These are phyloP conservation scores for Loripinus fragilis DNA, from an alignment of 2,888 invertebrate genomes.

Conservation along the genomic window DNA sequence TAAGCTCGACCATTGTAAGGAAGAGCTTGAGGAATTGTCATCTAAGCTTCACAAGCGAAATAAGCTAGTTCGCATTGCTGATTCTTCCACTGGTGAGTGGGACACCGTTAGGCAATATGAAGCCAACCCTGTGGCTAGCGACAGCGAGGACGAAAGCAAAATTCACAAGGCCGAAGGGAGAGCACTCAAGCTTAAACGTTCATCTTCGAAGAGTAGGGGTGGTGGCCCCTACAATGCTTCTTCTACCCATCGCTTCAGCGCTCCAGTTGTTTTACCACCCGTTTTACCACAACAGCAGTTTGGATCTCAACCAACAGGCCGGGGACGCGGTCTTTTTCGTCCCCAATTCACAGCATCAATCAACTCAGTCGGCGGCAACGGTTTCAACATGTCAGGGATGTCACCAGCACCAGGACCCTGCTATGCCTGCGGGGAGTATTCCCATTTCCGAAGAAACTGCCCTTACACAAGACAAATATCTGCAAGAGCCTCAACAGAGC, in stretches of 20 bases:
- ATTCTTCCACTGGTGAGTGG: no score
- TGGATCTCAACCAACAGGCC: not conserved
- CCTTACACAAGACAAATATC: not conserved
- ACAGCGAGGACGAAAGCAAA: constrained; percentile 8
- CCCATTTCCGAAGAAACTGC: constrained; percentile 34
- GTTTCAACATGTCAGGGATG: not conserved
- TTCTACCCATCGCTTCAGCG: not conserved
- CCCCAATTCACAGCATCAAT: not conserved
- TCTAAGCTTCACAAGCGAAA: no score
- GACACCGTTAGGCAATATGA: no score
- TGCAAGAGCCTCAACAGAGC: no score
- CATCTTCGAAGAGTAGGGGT: not conserved
- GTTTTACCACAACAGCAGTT: not conserved
- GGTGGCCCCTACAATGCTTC: not conserved
- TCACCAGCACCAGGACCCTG: not conserved
- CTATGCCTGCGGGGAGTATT: constrained; percentile 32
- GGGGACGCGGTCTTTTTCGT: not conserved
- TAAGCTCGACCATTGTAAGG: not conserved
- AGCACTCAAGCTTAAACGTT: constrained; percentile 42
- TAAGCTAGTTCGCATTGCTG: no score
- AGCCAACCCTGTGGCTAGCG: no score
- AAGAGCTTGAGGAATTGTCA: no score
- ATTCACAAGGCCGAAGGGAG: constrained; percentile 49
- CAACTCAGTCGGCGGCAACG: not conserved
- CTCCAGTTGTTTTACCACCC: not conserved